Evolutionary conservation across 2,888 invertebrate genomes (phyloP), one percentile per base, ranked within the genome.

Genomic region (Hoplodrina ambigua): DNA sequence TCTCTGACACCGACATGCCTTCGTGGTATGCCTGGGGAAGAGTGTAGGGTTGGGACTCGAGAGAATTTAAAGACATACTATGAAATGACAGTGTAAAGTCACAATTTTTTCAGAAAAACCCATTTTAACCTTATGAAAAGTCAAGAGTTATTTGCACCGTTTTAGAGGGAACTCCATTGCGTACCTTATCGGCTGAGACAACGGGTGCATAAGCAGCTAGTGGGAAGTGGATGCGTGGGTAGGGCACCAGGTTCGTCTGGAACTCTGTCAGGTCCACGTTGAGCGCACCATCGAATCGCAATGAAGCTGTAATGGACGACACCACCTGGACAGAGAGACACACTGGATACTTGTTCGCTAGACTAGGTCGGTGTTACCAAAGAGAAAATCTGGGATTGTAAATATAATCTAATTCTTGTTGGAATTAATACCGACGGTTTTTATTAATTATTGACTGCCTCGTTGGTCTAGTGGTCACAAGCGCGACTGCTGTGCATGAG

Each of bases 201-300:
- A 98, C 97, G 0, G 97, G 97, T 2, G 97, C 97, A 85, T 97
- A 97, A 0, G 97, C 97, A 0, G 97, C 97, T 60, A 97, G 92
- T 0, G 98, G 98, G 91, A 98, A 99, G 91, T 99, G 99, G 83
- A 99, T 99, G 67, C 99, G 96, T 0, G 99, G 99, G 91, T 98
- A 99, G 0, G 99, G 99, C 63, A 99, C 98, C 79, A 98, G 93
- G 94, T 98, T 98, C 1, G 98, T 98, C 95, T 99, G 99, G 94
- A 98, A 99, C 94, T 99, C 99, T 49, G 98, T 98, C 63, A 99
- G 95, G 91, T 99, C 98, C 37, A 99, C 98, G 89, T 99, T 99
- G 79, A 98, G 96, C 10, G 98, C 98, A 46, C 98, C 98, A 87
- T 98, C 98, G 90, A 99, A 98, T 61, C 98, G 96, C 76, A 99